Evolutionary conservation across 2,113 vertebrate genomes (phyloP).

Genomic region (Gymnogyps californianus): DNA sequence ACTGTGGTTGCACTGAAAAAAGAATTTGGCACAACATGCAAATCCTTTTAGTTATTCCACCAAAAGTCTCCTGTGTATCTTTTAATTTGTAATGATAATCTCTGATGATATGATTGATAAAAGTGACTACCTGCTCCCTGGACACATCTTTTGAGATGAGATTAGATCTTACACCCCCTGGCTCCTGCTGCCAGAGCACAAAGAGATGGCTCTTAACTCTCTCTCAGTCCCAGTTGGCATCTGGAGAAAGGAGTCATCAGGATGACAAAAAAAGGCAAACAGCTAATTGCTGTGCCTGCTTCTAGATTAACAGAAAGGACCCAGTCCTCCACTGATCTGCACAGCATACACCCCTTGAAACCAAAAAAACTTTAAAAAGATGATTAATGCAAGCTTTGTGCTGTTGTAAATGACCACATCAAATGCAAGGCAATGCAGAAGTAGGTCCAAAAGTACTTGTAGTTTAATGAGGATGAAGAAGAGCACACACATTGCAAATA

Average conservation of each 20-base stretch:
- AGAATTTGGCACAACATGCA: neutral
- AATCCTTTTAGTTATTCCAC: neutral
- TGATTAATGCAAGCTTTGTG: neutral
- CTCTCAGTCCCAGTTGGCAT: neutral
- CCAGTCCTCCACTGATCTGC: neutral
- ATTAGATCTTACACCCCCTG: neutral
- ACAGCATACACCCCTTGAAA: neutral
- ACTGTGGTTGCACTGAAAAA: neutral
- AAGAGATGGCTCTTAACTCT: neutral
- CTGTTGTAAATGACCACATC: neutral
- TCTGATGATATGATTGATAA: neutral
- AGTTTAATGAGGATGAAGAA: neutral
- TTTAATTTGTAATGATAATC: neutral
- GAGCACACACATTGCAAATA: neutral
- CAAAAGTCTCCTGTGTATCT: neutral
- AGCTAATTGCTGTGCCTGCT: neutral
- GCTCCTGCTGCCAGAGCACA: neutral
- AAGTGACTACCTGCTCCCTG: neutral
- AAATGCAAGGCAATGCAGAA: neutral
- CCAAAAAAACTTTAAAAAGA: neutral
- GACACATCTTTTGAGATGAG: neutral
- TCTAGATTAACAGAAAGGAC: neutral
- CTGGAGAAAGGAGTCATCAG: neutral
- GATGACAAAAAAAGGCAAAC: neutral
- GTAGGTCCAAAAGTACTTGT: neutral